These are phyloP conservation scores for Corvus hawaiiensis DNA, from an alignment of 2,113 vertebrate genomes.

Conservation along the genomic window DNA sequence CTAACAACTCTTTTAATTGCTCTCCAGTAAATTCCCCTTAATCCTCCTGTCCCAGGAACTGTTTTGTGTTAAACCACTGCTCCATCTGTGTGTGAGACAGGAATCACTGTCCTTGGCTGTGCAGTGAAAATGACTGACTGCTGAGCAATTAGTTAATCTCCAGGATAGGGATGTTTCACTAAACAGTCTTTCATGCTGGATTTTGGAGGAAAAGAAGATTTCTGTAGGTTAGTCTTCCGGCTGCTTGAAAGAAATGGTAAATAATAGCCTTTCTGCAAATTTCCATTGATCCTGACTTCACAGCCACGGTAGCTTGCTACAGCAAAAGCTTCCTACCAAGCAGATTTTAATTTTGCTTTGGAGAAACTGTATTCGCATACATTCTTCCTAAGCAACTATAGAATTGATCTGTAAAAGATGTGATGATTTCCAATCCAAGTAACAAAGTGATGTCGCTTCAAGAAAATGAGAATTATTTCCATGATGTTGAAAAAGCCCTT, in stretches of 20 bases:
- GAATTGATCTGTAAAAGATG: not conserved
- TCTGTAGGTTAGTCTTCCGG: not conserved
- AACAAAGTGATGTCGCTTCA: not conserved
- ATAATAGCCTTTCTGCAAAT: conserved; percentile 30
- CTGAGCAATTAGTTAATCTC: conserved; percentile 61
- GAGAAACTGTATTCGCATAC: not conserved
- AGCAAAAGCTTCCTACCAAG: not conserved
- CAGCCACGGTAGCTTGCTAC: not conserved
- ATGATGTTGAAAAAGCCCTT: not conserved
- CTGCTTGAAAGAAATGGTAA: conserved; percentile 27
- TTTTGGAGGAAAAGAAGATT: conserved; percentile 37
- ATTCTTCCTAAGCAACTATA: not conserved
- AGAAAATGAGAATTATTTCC: not conserved
- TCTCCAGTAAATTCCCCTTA: conserved; percentile 61
- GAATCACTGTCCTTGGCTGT: not conserved
- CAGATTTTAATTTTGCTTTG: conserved; percentile 2
- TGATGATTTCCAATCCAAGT: not conserved
- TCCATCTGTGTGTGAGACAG: not conserved
- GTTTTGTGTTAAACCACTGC: conserved; percentile 16
- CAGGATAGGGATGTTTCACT: conserved; percentile 22
- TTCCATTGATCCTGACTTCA: conserved; percentile 36
- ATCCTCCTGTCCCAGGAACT: conserved; percentile 36
- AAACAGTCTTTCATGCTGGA: conserved; percentile 38
- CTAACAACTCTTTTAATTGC: conserved; percentile 43
- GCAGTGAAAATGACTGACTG: conserved; percentile 23